Base-by-base conservation (phyloP, 2,113 vertebrate species). In the Perca flavescens region DNA sequence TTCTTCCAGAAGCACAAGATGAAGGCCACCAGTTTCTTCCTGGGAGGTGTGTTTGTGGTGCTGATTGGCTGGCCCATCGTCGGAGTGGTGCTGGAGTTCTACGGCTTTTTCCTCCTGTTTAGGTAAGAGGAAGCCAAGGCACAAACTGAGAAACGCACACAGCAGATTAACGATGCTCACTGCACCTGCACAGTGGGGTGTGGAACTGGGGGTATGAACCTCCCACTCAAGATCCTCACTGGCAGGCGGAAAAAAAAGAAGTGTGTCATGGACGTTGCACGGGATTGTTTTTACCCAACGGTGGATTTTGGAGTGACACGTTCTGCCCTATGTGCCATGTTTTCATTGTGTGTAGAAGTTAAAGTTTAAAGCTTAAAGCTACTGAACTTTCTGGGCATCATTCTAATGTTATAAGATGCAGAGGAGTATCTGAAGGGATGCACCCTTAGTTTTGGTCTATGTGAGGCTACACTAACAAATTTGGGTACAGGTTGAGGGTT, bases 1-100 rank as follows among this genome's bases (percentile, higher is more conserved):
- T 99, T 99, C 94, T 99, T 99, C 92, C 98, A 99, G 91, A 97
- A 97, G 77, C 98, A 99, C 93, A 99, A 99, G 95, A 95, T 98
- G 91, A 99, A 99, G 94, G 98, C 98, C 82, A 98, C 98, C 0
- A 92, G 96, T 16, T 99, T 99, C 94, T 99, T 99, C 93, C 92
- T 99, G 73, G 97, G 98, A n/a, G 98, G 98, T 1, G 96, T 99
- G 68, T 92, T 98, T 50, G 96, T 99, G 80, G 98, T 99, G 82
- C 96, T 99, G 68, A 94, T 99, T 34, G 98, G 98, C 6, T 99
- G 98, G 97, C 98, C 98, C 75, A 96, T 99, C 69, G 90, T 99
- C 69, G 98, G 98, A 67, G 98, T 99, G 79, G 95, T 99, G 70
- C 95, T 99, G 82, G 98, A 99, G 94, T 93, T 99, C 84, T 99